These are phyloP conservation scores for Oxystoma pomonae DNA, from an alignment of 2,888 invertebrate species.

Conservation along the genomic window DNA sequence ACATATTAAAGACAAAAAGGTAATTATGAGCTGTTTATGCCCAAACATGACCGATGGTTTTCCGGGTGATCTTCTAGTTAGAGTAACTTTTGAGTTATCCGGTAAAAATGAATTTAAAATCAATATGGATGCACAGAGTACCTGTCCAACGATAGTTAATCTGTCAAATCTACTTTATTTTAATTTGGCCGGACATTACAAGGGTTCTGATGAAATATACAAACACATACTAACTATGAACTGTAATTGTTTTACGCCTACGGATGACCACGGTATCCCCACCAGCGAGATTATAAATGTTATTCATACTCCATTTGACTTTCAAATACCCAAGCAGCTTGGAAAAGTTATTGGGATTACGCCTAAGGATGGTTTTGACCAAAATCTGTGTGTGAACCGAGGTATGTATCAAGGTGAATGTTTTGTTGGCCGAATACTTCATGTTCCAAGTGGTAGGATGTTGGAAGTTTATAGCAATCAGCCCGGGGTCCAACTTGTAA, in stretches of 20 bases:
- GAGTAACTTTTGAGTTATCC: slow-evolving; percentile 67
- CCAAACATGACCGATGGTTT: slow-evolving; percentile 79
- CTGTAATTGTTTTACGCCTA: slow-evolving; percentile 70
- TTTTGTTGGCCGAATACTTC: slow-evolving; percentile 62
- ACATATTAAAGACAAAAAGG: slow-evolving; percentile 54
- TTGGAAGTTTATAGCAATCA: slow-evolving; percentile 81
- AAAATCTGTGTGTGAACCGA: slow-evolving; percentile 73
- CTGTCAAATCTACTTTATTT: slow-evolving; percentile 84
- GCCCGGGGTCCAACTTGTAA: slow-evolving; percentile 84
- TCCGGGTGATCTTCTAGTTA: slow-evolving; percentile 74
- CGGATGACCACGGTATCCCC: slow-evolving; percentile 62
- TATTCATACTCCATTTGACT: slow-evolving; percentile 66
- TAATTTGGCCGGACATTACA: slow-evolving; percentile 83
- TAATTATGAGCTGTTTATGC: slow-evolving; percentile 70
- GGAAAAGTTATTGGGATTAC: slow-evolving; percentile 61
- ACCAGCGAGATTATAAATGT: slow-evolving; percentile 72
- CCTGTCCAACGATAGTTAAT: slow-evolving; percentile 77
- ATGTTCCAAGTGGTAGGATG: slow-evolving; percentile 67
- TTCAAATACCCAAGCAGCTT: slow-evolving; percentile 61
- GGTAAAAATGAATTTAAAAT: slow-evolving; percentile 70
- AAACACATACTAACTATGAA: slow-evolving; percentile 70
- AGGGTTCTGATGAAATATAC: slow-evolving; percentile 59
- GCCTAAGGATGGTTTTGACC: slow-evolving; percentile 69
- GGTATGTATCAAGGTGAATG: slow-evolving; percentile 54
- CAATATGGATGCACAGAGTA: slow-evolving; percentile 69